Percentiles rank a stretch among this genome's conserved stretches.
phyloP scores from a whole-genome alignment of 2,113 vertebrate genomes.

The Sprattus sprattus region DNA sequence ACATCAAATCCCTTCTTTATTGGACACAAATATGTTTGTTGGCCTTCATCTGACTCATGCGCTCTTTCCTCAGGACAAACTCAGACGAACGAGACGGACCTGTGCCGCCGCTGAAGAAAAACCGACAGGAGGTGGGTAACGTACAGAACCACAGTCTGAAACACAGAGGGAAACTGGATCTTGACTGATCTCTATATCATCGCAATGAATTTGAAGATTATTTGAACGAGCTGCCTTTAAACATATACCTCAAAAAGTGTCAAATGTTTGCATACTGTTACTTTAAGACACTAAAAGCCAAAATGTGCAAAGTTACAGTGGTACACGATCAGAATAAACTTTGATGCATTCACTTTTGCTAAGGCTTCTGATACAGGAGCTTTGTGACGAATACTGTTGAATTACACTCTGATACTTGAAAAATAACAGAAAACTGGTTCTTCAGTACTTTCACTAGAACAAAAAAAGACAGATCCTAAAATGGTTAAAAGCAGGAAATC shows the following conservation, averaged over 20 bases:
- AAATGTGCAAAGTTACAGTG: background rate
- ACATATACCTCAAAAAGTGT: no score
- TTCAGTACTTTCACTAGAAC: no score
- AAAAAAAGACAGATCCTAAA: no score
- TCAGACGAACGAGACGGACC: conserved; percentile 60
- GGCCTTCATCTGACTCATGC: background rate
- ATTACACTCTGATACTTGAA: no score
- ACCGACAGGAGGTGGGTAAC: conserved; percentile 83
- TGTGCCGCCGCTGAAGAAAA: conserved; percentile 73
- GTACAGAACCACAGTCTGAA: background rate
- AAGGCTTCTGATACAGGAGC: no score
- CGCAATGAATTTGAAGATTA: no score
- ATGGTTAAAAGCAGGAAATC: background rate
- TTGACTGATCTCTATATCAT: background rate
- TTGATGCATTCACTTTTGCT: no score
- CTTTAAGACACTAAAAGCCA: background rate
- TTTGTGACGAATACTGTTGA: no score
- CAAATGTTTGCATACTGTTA: background rate
- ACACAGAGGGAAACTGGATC: background rate
- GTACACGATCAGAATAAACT: no score
- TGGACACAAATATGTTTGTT: background rate
- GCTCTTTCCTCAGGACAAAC: conserved; percentile 70
- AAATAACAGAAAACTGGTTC: no score
- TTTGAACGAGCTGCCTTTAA: no score
- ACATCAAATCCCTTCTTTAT: background rate